Evolutionary conservation across 2,113 vertebrate species (phyloP).

Genomic region (Lates calcarifer): DNA sequence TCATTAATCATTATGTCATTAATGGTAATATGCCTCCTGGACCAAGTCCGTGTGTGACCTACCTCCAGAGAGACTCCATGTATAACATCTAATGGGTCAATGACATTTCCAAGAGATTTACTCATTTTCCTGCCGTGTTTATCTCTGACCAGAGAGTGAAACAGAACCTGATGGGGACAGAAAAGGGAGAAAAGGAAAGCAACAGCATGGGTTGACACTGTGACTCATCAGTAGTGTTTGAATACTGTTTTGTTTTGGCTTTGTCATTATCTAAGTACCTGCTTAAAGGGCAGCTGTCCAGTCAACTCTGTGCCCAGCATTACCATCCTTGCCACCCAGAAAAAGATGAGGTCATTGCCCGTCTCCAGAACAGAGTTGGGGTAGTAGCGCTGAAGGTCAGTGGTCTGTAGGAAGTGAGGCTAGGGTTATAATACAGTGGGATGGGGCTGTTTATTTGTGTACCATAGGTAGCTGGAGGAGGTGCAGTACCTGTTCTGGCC

Average conservation of each 20-base stretch:
- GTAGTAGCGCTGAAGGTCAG: slow-evolving; percentile 89
- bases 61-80: slow-evolving; percentile 90
- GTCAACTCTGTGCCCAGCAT: slow-evolving; percentile 92
- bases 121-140: slow-evolving; percentile 95
- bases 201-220: not conserved
- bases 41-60: not conserved
- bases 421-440: not conserved
- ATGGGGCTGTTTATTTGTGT: not conserved
- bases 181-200: not conserved
- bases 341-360: slow-evolving; percentile 93
- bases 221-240: not conserved
- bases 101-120: slow-evolving; percentile 94
- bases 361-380: slow-evolving; percentile 92
- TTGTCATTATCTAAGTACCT: slow-evolving; percentile 75
- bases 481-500: slow-evolving; percentile 87
- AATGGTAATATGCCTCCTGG: not conserved
- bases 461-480: not conserved
- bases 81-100: slow-evolving; percentile 91
- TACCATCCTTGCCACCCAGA: slow-evolving; percentile 95
- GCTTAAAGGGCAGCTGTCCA: slow-evolving; percentile 88
- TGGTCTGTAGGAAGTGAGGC: slow-evolving; percentile 76
- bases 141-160: slow-evolving; percentile 92
- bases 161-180: slow-evolving; percentile 85
- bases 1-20: not conserved
- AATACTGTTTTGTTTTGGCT: not conserved